phyloP scores from a whole-genome alignment of 2,113 vertebrate genomes.

The Gobio gobio region DNA sequence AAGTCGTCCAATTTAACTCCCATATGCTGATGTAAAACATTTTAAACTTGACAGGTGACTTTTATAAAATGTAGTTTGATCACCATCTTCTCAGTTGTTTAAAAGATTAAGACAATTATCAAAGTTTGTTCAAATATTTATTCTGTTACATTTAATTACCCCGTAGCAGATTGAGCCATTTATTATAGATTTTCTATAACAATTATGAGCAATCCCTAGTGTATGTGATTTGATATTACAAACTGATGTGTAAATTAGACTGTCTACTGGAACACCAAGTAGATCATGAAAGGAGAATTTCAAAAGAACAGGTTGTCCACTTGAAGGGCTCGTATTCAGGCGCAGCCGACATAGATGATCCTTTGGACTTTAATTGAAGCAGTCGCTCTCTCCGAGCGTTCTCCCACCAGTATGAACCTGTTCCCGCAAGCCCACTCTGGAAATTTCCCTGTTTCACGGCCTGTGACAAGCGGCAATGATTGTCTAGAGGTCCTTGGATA shows the following conservation, averaged over 20 bases:
- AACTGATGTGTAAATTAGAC: background rate
- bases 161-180: no score
- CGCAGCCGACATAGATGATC: slow-evolving; percentile 18
- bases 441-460: slow-evolving; percentile 25
- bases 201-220: no score
- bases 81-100: no score
- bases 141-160: no score
- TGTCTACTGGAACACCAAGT: background rate
- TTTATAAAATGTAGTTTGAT: no score
- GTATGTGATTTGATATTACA: background rate
- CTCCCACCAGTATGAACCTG: slow-evolving; percentile 34
- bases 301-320: slow-evolving; percentile 15
- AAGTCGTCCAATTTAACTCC: no score
- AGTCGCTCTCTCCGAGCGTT: slow-evolving; percentile 5
- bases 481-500: slow-evolving; percentile 50
- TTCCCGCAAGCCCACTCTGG: slow-evolving; percentile 34
- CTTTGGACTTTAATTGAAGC: slow-evolving; percentile 23
- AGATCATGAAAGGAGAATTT: slow-evolving; percentile 18
- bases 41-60: no score
- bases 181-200: no score
- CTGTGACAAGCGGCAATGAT: slow-evolving; percentile 33
- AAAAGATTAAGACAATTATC: no score
- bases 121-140: no score
- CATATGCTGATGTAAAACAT: no score
- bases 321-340: slow-evolving; percentile 1